phyloP scores from a whole-genome alignment of 2,113 vertebrate species.

The Amblyopsis rosae region DNA sequence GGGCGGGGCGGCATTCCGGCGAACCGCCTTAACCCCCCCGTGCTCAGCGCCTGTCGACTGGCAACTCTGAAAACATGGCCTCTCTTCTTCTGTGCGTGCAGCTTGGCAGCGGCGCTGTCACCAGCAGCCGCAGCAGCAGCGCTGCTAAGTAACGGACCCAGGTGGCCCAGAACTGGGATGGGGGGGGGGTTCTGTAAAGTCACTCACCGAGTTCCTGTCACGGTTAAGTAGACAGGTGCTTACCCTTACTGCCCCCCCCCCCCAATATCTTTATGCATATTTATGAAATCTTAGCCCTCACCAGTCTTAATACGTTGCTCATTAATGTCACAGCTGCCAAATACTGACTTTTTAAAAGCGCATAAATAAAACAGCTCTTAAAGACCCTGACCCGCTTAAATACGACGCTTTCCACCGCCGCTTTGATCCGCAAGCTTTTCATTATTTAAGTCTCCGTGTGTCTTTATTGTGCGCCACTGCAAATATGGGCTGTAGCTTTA shows the following conservation, averaged over 20 bases:
- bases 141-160: no score
- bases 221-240: conserved; percentile 97
- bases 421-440: conserved; percentile 77
- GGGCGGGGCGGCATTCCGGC: no score
- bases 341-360: conserved; percentile 89
- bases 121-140: no score
- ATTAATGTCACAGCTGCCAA: conserved; percentile 97
- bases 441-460: conserved; percentile 64
- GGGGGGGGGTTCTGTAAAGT: conserved; percentile 80
- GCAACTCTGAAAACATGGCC: no score
- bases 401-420: conserved; percentile 58
- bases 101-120: no score
- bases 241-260: conserved; percentile 93
- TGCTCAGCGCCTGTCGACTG: no score
- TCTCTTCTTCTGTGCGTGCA: no score
- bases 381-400: conserved; percentile 85
- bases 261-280: conserved; percentile 97
- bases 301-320: conserved; percentile 87
- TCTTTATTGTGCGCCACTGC: conserved; percentile 59
- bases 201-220: conserved; percentile 95
- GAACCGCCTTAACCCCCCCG: no score
- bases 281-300: conserved; percentile 88
- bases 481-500: conserved; percentile 67
- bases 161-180: no score
- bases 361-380: conserved; percentile 94